Evolutionary conservation across 2,797 vertebrate species (phyloP).

Genomic region (Microcaecilia unicolor): DNA sequence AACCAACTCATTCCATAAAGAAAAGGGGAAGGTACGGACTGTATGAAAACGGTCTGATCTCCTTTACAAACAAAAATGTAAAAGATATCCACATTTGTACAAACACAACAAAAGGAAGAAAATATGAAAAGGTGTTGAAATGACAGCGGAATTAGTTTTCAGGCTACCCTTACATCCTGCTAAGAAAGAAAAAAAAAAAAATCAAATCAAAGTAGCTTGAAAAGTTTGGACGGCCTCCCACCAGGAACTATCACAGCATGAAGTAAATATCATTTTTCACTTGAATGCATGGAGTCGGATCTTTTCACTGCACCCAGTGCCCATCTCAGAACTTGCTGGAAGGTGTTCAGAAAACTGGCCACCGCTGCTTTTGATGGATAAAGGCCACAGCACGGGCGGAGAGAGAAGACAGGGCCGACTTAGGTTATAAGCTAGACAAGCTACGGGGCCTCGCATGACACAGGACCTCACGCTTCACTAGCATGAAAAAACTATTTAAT

Average conservation of each 20-base stretch:
- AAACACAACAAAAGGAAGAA: conserved; percentile 5
- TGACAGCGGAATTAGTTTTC: conserved; percentile 31
- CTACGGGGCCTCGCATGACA: no score
- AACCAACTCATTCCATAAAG: not conserved
- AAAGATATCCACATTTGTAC: no score
- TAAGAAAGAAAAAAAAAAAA: conserved; percentile 18
- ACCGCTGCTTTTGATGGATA: no score
- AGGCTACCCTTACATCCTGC: conserved; percentile 10
- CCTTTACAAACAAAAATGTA: no score
- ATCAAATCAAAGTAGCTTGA: conserved; percentile 14
- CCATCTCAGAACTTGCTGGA: no score
- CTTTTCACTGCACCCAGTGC: no score
- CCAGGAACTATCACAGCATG: not conserved
- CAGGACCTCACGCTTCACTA: no score
- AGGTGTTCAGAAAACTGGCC: no score
- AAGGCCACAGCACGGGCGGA: no score
- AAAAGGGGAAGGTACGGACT: not conserved
- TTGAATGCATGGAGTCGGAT: conserved; percentile 8
- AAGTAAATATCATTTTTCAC: conserved; percentile 5
- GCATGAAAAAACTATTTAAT: no score
- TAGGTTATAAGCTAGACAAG: no score
- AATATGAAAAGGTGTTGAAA: conserved; percentile 65
- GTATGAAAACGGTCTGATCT: conserved; percentile 27
- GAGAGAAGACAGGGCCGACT: no score
- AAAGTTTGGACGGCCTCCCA: not conserved